Conservation (phyloP, 2,113 vertebrate species). For the Bettongia penicillata region DNA sequence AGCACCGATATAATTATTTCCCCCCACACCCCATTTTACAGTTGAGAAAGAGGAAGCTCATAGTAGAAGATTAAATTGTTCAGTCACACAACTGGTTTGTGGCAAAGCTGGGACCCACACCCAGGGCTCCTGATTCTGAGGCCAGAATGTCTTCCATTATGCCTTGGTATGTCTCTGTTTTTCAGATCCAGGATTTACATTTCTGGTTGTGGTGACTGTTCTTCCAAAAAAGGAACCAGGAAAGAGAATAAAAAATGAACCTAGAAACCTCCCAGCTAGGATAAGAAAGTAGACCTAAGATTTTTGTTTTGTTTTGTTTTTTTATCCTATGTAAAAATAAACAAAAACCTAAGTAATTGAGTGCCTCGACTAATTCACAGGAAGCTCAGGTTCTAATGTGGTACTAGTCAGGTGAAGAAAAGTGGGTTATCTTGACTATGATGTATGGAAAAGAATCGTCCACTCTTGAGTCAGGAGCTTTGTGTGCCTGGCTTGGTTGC, state of each 20-base stretch:
- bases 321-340: neutral
- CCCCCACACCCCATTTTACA: neutral
- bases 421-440: neutral
- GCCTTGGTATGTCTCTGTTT: neutral
- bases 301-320: neutral
- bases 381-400: neutral
- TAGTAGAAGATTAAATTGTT: neutral
- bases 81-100: neutral
- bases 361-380: neutral
- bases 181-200: neutral
- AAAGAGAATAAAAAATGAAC: neutral
- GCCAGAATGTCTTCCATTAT: neutral
- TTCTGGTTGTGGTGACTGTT: neutral
- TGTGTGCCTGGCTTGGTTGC: neutral
- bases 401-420: neutral
- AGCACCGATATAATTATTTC: neutral
- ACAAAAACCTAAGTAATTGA: neutral
- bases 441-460: neutral
- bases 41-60: neutral
- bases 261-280: neutral
- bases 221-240: neutral
- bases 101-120: neutral
- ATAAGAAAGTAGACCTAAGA: neutral
- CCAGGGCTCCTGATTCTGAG: neutral
- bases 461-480: too few relatives aligned